Evolutionary conservation across 2,797 vertebrate genomes (phyloP).

Genomic region (Rhynchotus rufescens): DNA sequence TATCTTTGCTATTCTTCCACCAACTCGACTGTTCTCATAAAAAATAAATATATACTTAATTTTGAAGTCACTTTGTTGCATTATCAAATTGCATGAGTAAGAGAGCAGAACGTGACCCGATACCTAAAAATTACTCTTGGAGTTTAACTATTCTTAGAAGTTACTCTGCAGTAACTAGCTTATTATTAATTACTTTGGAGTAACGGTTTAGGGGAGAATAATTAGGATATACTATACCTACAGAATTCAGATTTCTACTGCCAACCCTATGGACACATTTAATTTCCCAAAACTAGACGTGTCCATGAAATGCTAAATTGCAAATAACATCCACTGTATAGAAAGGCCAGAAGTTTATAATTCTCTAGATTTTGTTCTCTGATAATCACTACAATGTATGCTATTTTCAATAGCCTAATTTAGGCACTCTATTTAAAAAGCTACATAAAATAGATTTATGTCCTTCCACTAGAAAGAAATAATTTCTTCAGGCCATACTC

Average conservation of each 20-base stretch:
- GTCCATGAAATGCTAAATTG: constrained; percentile 69
- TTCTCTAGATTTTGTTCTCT: constrained; percentile 83
- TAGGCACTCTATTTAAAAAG: constrained; percentile 87
- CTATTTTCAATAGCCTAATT: constrained; percentile 86
- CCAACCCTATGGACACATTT: constrained; percentile 71
- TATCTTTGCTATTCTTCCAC: constrained; percentile 32
- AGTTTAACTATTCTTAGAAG: constrained; percentile 72
- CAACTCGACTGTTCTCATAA: constrained; percentile 12
- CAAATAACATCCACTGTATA: constrained; percentile 82
- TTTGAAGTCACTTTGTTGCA: constrained; percentile 37
- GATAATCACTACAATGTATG: constrained; percentile 80
- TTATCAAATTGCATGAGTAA: constrained; percentile 46
- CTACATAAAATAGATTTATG: constrained; percentile 87
- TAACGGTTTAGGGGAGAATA: constrained; percentile 70
- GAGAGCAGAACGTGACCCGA: constrained; percentile 63
- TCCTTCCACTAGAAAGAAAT: constrained; percentile 90
- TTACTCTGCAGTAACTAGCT: constrained; percentile 77
- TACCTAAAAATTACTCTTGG: constrained; percentile 68
- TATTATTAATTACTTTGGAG: constrained; percentile 67
- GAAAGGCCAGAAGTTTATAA: constrained; percentile 83
- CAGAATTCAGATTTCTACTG: constrained; percentile 72
- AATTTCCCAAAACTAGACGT: constrained; percentile 74
- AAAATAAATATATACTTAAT: background rate
- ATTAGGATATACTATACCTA: constrained; percentile 66
- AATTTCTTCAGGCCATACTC: constrained; percentile 82